Evolutionary conservation across 2,113 vertebrate species (phyloP), one percentile per base, ranked within the genome.

Genomic region (Nerophis lumbriciformis): DNA sequence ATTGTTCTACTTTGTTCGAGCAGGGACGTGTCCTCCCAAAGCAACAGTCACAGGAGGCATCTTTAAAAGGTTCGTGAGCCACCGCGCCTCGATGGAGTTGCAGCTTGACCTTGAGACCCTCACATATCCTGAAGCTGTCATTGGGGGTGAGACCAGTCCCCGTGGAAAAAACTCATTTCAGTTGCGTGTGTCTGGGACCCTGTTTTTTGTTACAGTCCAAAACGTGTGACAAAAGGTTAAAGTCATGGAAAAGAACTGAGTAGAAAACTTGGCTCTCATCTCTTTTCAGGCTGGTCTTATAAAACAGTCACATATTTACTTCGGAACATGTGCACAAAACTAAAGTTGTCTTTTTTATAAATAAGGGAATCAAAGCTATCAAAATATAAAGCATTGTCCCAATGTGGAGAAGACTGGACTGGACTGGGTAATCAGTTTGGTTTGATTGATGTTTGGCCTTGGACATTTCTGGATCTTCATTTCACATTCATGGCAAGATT

Each of bases 271-370:
- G 57, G 44, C 53, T 71, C 15, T 37, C 48, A 61, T 54, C 15
- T 47, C 59, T 71, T n/a, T 58, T 59, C n/a, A 14, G 6, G 16
- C 42, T 12, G 36, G 48, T 62, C 74, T 44, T 48, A 62, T 60
- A 61, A 14, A 64, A 48, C 64, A 47, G 42, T 49, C 49, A 14
- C 19, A 51, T 12, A 44, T 66, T 50, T 6, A 47, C 57, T 71
- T 45, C 44, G 61, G 15, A 51, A 60, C 66, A 42, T 61, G 63
- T 79, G 57, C 72, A 76, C 52, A 53, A 54, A 65, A 66, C 75
- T 48, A 73, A 56, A 65, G 15, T 84, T 82, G 81, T 74, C 78
- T 81, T 66, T 71, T 79, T 82, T 72, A 76, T 62, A 38, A 56
- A 10, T 59, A 69, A 78, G 54, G 67, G 48, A 71, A 63, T 67